Evolutionary conservation across 2,797 vertebrate species (phyloP), one percentile per base, ranked within the genome.

Genomic region (Lindbergichthys nudifrons): DNA sequence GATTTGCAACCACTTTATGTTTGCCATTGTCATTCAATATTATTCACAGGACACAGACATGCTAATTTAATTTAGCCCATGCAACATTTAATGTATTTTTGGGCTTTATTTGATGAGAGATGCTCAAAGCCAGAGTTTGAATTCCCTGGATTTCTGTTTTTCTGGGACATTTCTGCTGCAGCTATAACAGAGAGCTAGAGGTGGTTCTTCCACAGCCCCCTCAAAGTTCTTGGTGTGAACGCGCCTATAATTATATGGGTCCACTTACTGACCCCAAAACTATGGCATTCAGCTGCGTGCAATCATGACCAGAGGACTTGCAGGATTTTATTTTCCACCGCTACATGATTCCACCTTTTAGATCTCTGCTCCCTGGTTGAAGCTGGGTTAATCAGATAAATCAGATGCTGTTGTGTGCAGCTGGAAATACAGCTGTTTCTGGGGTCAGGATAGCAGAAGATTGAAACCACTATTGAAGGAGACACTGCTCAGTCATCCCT

Each of bases 311-410:
- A 1, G 54, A 45, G 23, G 10, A 32, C 19, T 21, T 21, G 30
- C 18, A 61, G 19, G 13, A 26, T 81, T 70, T 61, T 45, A 52
- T 70, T 75, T 58, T 39, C 3, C 18, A 50, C 32, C 43, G 57
- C 2, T 45, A 51, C 39, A 73, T 36, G 51, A 69, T 68, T 87
- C 82, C 52, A 70, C 59, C 56, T 73, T 72, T 80, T 69, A 61
- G 10, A 57, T 57, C 32, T 11, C 26, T 52, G 47, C 51, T 73
- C 64, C 21, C 70, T n/a, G 53, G 47, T 23, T 77, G 46, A 85
- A 80, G 77, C 64, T 53, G n/a, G 53, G 52, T 65, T 83, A 77
- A 87, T 91, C 70, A 81, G 54, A 84, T 65, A 63, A 76, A 80
- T 73, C 64, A 61, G 79, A 60, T 42, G 84, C 67, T 68, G 72